Conservation (phyloP, 2,113 vertebrate species). For the Periophthalmus modestus region DNA sequence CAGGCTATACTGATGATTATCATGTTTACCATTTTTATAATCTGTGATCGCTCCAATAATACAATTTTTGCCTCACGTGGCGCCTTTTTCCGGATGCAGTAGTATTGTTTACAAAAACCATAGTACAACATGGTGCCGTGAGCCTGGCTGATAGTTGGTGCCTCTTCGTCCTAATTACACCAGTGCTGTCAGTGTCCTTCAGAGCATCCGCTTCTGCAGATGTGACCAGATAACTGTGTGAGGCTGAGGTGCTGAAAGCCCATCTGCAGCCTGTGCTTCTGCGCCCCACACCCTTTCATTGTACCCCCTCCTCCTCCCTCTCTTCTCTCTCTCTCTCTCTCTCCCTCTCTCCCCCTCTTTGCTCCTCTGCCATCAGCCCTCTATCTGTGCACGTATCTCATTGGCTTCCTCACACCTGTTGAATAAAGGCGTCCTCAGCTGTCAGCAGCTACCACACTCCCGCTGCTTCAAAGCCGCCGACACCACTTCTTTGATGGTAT, state of each 20-base stretch:
- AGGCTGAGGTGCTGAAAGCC: conserved; percentile 62
- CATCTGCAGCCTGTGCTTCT: conserved; percentile 58
- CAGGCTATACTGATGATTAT: too few relatives aligned
- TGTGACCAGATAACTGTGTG: conserved; percentile 47
- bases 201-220: conserved; percentile 54
- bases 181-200: conserved; percentile 32
- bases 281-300: conserved; percentile 30
- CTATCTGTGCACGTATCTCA: conserved; percentile 77
- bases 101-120: neutral
- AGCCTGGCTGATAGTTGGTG: conserved; percentile 36
- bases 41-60: neutral
- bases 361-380: conserved; percentile 19
- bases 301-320: neutral
- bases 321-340: neutral
- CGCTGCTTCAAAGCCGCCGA: conserved; percentile 20
- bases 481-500: conserved; percentile 15
- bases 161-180: conserved; percentile 56
- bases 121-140: conserved; percentile 25
- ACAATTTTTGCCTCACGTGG: neutral
- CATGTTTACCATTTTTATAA: too few relatives aligned
- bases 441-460: conserved; percentile 65
- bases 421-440: conserved; percentile 78
- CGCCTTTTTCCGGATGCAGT: conserved; percentile 3
- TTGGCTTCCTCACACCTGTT: conserved; percentile 79
- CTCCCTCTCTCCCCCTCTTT: conserved; percentile 6